These are phyloP conservation scores for Myotis yumanensis DNA, from an alignment of 2,113 vertebrate genomes.

Conservation along the genomic window DNA sequence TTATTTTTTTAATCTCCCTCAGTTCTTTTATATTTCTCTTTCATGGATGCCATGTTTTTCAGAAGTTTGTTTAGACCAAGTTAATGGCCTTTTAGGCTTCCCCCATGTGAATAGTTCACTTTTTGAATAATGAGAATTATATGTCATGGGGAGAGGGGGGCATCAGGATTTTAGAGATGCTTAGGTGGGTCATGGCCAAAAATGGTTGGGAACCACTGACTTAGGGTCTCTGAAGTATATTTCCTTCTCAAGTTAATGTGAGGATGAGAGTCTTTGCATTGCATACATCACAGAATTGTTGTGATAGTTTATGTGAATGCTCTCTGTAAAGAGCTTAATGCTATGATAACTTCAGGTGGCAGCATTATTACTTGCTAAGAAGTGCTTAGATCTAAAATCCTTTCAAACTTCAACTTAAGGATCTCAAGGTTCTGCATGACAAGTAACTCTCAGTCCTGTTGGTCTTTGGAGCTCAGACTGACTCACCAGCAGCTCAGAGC, in stretches of 20 bases:
- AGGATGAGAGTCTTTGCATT: background rate
- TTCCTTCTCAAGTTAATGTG: background rate
- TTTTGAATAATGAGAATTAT: no score
- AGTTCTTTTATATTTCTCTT: no score
- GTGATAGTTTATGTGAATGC: background rate
- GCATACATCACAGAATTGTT: background rate
- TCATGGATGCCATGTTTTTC: no score
- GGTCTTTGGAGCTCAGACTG: background rate
- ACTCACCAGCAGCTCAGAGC: slow-evolving; percentile 30
- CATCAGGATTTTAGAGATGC: no score
- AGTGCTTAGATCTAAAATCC: background rate
- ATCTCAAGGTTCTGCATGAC: background rate
- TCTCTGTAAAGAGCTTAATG: slow-evolving; percentile 12
- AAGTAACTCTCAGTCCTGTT: background rate
- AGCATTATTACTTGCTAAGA: background rate
- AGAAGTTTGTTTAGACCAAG: no score
- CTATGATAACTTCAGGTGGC: background rate
- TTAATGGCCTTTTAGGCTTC: no score
- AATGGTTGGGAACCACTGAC: no score
- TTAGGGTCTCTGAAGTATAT: background rate
- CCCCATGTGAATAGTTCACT: no score
- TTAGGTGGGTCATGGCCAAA: no score
- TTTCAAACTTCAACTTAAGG: background rate
- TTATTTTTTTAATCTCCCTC: no score
- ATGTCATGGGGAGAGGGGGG: no score